Percentiles rank a stretch among this genome's conserved stretches.
These are phyloP conservation scores for Picus viridis DNA, from an alignment of 2,797 vertebrate genomes.

Conservation along the genomic window DNA sequence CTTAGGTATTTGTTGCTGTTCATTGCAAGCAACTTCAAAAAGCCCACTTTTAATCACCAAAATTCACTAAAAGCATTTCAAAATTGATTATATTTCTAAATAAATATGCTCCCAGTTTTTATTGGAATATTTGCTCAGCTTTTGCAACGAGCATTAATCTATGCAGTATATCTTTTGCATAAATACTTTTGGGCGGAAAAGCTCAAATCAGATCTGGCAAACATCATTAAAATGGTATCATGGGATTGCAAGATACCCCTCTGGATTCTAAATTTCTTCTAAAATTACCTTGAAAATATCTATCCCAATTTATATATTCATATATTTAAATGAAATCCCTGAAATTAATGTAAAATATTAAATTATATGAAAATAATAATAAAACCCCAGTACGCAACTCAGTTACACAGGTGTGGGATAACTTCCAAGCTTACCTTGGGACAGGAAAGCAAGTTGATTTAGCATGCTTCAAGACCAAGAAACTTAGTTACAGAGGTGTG, in stretches of 20 bases:
- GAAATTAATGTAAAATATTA: not conserved
- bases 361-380: not conserved
- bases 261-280: not conserved
- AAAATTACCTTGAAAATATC: not conserved
- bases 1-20: not conserved
- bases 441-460: too few relatives aligned
- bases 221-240: not conserved
- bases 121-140: not conserved
- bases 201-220: not conserved
- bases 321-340: not conserved
- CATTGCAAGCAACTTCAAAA: not conserved
- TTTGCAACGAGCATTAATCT: not conserved
- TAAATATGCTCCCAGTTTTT: not conserved
- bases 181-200: not conserved
- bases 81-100: not conserved
- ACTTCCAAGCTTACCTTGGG: too few relatives aligned
- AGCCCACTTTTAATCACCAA: not conserved
- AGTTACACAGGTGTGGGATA: not conserved
- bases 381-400: fast-evolving
- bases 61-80: not conserved
- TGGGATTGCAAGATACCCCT: not conserved
- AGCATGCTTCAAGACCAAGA: too few relatives aligned
- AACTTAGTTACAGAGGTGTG: too few relatives aligned
- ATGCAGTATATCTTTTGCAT: not conserved
- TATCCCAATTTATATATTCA: not conserved